Conservation (phyloP, 2,797 vertebrate genomes). For the Loriculus beryllinus region DNA sequence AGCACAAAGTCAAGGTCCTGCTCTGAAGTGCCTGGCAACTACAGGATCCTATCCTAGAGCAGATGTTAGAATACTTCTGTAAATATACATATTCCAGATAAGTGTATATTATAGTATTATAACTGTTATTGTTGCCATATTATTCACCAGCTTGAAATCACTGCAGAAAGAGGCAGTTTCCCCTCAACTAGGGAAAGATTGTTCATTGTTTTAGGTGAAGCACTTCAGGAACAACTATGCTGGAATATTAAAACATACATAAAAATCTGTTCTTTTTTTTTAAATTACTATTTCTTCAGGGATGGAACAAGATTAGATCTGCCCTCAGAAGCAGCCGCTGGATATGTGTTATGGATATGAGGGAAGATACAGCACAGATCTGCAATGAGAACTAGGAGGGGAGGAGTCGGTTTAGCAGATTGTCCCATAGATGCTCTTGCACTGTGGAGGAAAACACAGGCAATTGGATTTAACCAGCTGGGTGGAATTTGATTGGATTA, state of each 20-base stretch:
- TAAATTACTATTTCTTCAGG: not conserved
- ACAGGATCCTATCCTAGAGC: not conserved
- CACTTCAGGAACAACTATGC: not conserved
- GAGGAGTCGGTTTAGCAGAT: not conserved
- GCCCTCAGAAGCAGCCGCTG: not conserved
- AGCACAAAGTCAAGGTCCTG: not conserved
- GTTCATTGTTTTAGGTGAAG: not conserved
- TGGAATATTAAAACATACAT: not conserved
- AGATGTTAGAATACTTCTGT: not conserved
- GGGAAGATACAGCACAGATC: not conserved
- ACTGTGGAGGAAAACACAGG: not conserved
- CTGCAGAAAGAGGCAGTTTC: not conserved
- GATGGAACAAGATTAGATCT: not conserved
- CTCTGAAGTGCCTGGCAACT: not conserved
- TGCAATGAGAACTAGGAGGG: not conserved
- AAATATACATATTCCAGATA: not conserved
- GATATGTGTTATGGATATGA: fast-evolving
- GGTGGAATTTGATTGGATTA: conserved; percentile 38
- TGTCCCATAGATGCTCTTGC: not conserved
- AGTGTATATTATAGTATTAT: not conserved
- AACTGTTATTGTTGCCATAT: not conserved
- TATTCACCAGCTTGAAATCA: not conserved
- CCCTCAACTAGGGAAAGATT: not conserved
- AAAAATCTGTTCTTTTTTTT: not conserved
- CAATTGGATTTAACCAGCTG: conserved; percentile 38